phyloP scores from a whole-genome alignment of 2,888 invertebrate genomes.

The Agrochola lychnidis region DNA sequence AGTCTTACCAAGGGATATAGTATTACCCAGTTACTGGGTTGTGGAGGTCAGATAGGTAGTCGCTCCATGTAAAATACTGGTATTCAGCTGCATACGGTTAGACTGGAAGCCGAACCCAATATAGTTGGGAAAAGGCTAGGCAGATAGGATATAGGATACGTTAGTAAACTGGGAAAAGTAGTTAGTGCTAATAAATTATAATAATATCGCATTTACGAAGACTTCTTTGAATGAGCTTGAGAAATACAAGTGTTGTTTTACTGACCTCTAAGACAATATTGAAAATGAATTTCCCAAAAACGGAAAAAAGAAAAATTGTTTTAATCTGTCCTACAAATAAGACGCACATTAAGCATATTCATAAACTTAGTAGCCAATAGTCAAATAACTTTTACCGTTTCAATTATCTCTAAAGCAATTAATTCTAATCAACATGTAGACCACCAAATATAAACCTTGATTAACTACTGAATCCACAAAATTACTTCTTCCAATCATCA shows the following conservation, averaged over 20 bases:
- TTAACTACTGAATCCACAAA: slow-evolving; percentile 10
- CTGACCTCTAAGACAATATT: neutral
- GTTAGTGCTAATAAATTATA: neutral
- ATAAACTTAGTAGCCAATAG: neutral
- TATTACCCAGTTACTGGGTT: too few relatives aligned
- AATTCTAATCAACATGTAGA: neutral
- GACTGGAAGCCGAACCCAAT: too few relatives aligned
- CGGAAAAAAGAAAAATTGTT: neutral
- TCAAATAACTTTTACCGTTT: neutral
- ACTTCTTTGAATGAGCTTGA: neutral
- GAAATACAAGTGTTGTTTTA: neutral
- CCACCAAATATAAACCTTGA: neutral
- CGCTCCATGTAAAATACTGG: too few relatives aligned
- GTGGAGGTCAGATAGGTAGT: too few relatives aligned
- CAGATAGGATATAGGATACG: too few relatives aligned
- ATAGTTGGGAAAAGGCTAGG: too few relatives aligned
- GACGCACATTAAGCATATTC: neutral
- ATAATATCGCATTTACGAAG: neutral
- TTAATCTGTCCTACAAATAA: neutral
- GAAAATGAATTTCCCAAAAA: neutral
- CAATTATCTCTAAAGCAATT: neutral
- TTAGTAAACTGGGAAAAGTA: neutral
- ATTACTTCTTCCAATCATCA: slow-evolving; percentile 58
- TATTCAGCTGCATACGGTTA: too few relatives aligned
- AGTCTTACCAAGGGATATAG: too few relatives aligned